These are phyloP conservation scores for Silurus glanis DNA, from an alignment of 2,113 vertebrate genomes.

Conservation along the genomic window DNA sequence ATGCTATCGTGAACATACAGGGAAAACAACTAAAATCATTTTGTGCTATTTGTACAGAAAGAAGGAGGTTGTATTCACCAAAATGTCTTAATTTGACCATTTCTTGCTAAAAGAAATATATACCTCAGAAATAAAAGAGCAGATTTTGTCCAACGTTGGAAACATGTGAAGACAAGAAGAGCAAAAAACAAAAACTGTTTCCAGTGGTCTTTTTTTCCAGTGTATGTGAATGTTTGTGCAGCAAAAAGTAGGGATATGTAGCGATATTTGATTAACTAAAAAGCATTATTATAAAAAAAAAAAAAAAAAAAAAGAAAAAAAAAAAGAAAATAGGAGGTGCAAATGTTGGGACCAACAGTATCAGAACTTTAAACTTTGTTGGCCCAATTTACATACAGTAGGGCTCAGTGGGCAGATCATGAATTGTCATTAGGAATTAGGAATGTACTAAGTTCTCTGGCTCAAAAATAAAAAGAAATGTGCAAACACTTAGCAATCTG, in stretches of 20 bases:
- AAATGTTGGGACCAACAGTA: background rate
- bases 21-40: background rate
- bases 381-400: background rate
- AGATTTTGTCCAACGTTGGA: background rate
- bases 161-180: slow-evolving; percentile 19
- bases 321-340: background rate
- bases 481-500: background rate
- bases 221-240: background rate
- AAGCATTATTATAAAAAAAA: background rate
- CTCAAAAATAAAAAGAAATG: background rate
- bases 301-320: too few species aligned
- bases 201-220: slow-evolving; percentile 8
- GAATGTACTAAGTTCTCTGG: background rate
- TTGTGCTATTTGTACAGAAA: background rate
- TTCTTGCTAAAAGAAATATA: background rate
- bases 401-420: background rate
- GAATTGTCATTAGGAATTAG: background rate
- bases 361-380: background rate
- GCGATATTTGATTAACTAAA: background rate
- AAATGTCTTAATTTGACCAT: slow-evolving; percentile 30
- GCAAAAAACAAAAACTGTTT: background rate
- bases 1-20: background rate
- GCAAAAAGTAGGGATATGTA: background rate
- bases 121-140: background rate
- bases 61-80: slow-evolving; percentile 1